Evolutionary conservation across 2,888 invertebrate species (phyloP).

Genomic region (Ectemnius cavifrons): DNA sequence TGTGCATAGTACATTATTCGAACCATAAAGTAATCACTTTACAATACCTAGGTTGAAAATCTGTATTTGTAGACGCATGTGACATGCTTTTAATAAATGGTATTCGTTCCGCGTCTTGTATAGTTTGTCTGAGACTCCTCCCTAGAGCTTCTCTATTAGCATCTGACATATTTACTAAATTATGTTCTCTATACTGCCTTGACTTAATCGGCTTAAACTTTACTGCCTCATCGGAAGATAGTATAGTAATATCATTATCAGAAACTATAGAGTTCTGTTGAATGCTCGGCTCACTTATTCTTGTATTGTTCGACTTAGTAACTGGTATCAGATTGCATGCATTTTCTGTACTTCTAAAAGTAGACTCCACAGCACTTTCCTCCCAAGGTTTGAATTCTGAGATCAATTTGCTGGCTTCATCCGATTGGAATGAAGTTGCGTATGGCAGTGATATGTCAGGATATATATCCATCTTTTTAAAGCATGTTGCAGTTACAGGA

Average conservation of each 20-base stretch:
- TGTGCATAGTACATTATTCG: neutral
- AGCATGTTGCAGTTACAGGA: conserved; percentile 21
- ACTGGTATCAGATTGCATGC: conserved; percentile 6
- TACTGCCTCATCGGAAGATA: too few species aligned
- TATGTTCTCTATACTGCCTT: conserved; percentile 20
- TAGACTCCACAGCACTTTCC: conserved; percentile 22
- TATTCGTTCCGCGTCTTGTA: conserved; percentile 29
- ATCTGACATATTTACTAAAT: conserved; percentile 34
- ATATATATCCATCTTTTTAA: conserved; percentile 47
- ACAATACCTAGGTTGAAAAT: conserved; percentile 61
- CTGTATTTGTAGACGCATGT: conserved; percentile 58
- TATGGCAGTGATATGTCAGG: conserved; percentile 62
- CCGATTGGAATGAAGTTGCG: conserved; percentile 58
- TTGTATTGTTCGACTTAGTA: neutral
- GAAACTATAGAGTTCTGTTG: conserved; percentile 6
- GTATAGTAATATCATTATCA: conserved; percentile 11
- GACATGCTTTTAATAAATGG: conserved; percentile 26
- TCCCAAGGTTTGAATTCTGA: conserved; percentile 67
- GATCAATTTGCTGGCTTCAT: conserved; percentile 64
- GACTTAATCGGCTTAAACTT: too few species aligned
- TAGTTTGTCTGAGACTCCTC: conserved; percentile 33
- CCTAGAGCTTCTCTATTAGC: conserved; percentile 38
- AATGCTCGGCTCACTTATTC: conserved; percentile 21
- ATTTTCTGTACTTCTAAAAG: conserved; percentile 9
- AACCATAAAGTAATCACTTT: neutral